These are phyloP conservation scores for Cygnus buccinator DNA, from an alignment of 2,113 vertebrate genomes.

Conservation along the genomic window DNA sequence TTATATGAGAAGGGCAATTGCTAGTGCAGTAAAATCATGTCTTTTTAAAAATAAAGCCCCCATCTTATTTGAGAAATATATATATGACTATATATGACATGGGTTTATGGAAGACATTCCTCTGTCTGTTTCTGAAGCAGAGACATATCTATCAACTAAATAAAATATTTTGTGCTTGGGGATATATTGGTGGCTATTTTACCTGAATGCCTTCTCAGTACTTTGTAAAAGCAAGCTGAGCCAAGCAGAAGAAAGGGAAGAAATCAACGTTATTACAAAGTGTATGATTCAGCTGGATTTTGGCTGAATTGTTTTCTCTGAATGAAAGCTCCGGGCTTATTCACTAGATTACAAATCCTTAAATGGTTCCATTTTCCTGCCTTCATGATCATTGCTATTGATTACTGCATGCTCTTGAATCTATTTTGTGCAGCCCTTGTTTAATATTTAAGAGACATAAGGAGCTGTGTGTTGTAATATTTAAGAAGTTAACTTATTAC, in stretches of 20 bases:
- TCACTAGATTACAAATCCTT: conserved; percentile 51
- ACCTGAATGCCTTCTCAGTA: neutral
- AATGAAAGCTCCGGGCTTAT: conserved; percentile 4
- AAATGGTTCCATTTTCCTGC: conserved; percentile 55
- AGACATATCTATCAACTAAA: neutral
- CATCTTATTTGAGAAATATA: neutral
- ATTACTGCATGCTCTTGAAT: conserved; percentile 61
- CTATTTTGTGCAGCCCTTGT: conserved; percentile 57
- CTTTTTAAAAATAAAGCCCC: neutral
- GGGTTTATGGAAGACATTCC: neutral
- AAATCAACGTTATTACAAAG: neutral
- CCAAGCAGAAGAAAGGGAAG: neutral
- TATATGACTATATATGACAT: neutral
- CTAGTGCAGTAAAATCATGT: neutral
- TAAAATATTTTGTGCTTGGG: neutral
- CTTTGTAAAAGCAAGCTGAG: neutral
- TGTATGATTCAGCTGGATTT: neutral
- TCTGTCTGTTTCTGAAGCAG: neutral
- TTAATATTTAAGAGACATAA: conserved; percentile 74
- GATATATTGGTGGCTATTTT: neutral
- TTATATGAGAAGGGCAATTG: neutral
- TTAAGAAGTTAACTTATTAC: conserved; percentile 68
- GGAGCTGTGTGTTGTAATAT: conserved; percentile 62
- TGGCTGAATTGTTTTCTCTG: conserved; percentile 31
- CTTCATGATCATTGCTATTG: conserved; percentile 60